Percentiles rank a stretch among this genome's conserved stretches.
Conservation (phyloP, 1,140 invertebrate species). For the Drosophila athabasca region DNA sequence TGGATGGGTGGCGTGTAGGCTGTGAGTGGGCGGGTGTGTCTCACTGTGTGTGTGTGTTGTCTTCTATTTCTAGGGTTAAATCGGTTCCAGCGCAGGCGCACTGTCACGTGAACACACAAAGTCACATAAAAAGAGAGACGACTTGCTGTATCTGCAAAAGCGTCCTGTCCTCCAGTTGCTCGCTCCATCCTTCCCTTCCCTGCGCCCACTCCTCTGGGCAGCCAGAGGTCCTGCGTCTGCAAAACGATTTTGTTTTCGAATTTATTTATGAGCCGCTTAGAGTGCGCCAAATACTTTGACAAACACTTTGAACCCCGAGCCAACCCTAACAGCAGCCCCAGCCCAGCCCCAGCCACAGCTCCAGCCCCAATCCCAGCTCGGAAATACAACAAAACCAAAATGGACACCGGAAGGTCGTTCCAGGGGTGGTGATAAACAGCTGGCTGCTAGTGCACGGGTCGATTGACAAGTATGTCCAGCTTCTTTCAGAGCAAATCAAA, state of each 20-base stretch:
- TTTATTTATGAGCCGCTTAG: conserved; percentile 80
- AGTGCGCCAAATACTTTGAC: conserved; percentile 67
- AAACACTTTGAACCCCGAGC: conserved; percentile 72
- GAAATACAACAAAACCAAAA: conserved; percentile 7
- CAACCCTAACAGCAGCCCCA: background rate
- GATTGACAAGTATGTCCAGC: conserved; percentile 18
- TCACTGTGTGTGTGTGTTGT: background rate
- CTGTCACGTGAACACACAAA: conserved; percentile 6
- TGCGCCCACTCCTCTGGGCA: conserved; percentile 3
- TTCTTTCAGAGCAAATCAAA: conserved; percentile 6
- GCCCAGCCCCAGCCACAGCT: conserved; percentile 15
- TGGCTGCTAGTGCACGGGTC: conserved; percentile 27
- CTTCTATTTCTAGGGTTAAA: conserved; percentile 67
- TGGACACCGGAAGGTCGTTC: conserved; percentile 40
- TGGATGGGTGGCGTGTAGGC: conserved; percentile 6
- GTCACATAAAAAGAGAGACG: background rate
- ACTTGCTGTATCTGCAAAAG: conserved; percentile 53
- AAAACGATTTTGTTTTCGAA: conserved; percentile 76
- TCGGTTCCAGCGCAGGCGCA: conserved; percentile 68
- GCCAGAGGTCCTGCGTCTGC: conserved; percentile 40
- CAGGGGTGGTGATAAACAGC: conserved; percentile 36
- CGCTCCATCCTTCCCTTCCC: background rate
- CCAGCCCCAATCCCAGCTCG: background rate
- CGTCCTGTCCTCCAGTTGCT: conserved; percentile 13
- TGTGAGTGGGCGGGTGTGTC: background rate